Conservation (phyloP, 1,140 invertebrate species). For the Chironomus striatipennis region DNA sequence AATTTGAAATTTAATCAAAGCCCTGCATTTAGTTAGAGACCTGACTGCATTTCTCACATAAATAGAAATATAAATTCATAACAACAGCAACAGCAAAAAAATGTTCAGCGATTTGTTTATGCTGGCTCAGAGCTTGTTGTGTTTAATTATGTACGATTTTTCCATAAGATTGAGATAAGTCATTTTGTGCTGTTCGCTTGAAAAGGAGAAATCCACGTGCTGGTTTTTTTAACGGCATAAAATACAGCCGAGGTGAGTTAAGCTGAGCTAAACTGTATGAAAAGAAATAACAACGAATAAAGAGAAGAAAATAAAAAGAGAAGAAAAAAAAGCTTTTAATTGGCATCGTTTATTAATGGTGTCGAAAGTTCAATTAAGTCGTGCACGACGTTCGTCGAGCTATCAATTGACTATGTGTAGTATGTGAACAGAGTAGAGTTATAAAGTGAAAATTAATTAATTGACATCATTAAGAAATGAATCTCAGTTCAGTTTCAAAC, state of each 20-base stretch:
- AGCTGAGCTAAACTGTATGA: not conserved
- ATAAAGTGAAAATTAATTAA: conserved; percentile 15
- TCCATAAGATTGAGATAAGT: conserved; percentile 8
- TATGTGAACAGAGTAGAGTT: not conserved
- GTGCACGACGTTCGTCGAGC: not conserved
- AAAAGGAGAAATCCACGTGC: conserved; percentile 12
- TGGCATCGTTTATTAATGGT: conserved; percentile 12
- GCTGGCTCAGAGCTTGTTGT: conserved; percentile 4
- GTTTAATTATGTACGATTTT: conserved; percentile 14
- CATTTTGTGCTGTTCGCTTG: not conserved
- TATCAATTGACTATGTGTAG: not conserved
- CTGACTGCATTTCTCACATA: too few species aligned
- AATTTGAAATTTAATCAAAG: too few species aligned
- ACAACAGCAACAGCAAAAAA: too few species aligned
- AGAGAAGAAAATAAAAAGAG: not conserved
- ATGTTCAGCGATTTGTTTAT: not conserved
- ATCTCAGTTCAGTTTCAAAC: not conserved
- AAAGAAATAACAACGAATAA: not conserved
- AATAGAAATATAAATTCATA: too few species aligned
- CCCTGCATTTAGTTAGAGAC: too few species aligned
- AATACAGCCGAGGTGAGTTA: not conserved
- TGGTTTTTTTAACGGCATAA: not conserved
- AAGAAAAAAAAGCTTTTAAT: not conserved
- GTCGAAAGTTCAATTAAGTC: conserved; percentile 12
- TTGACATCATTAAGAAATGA: conserved; percentile 14